These are phyloP conservation scores for Lathamus discolor DNA, from an alignment of 2,113 vertebrate genomes.

Conservation along the genomic window DNA sequence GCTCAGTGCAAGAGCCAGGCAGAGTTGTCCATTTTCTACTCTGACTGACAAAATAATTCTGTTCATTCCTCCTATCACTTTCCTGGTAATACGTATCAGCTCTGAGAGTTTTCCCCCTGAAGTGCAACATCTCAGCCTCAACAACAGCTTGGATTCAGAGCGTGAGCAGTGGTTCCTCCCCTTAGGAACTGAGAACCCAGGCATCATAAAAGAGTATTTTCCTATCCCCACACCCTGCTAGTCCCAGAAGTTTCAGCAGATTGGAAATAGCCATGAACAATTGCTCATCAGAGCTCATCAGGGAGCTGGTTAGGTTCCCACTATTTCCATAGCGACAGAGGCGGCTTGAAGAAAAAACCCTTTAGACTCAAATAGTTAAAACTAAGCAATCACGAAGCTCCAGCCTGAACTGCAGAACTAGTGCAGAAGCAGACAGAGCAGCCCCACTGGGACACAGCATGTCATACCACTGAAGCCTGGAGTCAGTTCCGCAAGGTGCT, in stretches of 20 bases:
- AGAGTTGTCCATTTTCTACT: neutral
- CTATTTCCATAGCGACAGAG: neutral
- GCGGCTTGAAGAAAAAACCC: neutral
- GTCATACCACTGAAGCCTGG: slow-evolving; percentile 93
- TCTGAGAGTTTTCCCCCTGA: neutral
- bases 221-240: neutral
- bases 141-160: neutral
- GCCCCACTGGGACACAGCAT: neutral
- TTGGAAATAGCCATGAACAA: neutral
- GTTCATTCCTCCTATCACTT: neutral
- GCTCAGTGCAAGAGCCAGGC: neutral
- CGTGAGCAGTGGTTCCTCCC: neutral
- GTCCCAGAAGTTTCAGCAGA: neutral
- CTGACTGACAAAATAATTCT: neutral
- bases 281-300: neutral
- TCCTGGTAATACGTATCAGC: neutral
- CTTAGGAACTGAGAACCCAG: neutral
- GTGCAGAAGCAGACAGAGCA: neutral
- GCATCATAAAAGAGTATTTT: neutral
- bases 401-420: neutral
- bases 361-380: neutral
- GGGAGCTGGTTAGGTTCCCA: neutral
- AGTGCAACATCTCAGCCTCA: neutral
- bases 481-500: slow-evolving; percentile 91
- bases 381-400: neutral